Evolutionary conservation across 2,113 vertebrate species (phyloP).

Genomic region (Channa argus): DNA sequence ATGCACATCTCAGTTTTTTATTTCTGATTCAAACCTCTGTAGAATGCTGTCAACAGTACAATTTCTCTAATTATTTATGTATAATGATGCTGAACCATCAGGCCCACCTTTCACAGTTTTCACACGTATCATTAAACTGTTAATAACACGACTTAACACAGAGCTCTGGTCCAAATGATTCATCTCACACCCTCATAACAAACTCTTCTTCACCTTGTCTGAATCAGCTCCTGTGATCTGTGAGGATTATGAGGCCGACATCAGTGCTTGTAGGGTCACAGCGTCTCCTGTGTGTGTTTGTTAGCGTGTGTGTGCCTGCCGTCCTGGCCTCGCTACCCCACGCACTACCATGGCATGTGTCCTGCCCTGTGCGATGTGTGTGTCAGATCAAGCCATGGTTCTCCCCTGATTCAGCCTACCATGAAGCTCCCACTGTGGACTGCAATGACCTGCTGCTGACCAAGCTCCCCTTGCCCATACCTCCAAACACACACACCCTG

Average conservation of each 20-base stretch:
- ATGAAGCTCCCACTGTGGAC: constrained; percentile 92
- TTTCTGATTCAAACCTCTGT: constrained; percentile 7
- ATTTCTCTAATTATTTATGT: constrained; percentile 1
- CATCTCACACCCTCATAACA: constrained; percentile 30
- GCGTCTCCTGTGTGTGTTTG: constrained; percentile 81
- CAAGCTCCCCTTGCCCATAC: constrained; percentile 83
- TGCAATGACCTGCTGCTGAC: constrained; percentile 91
- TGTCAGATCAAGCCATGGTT: constrained; percentile 97
- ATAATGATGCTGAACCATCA: constrained; percentile 21
- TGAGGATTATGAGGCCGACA: constrained; percentile 74
- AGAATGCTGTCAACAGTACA: neutral
- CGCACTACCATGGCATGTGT: constrained; percentile 89
- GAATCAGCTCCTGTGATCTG: constrained; percentile 46
- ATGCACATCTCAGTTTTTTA: constrained; percentile 12
- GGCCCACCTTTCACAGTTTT: constrained; percentile 17
- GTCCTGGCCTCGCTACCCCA: constrained; percentile 80
- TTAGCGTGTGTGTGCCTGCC: constrained; percentile 63
- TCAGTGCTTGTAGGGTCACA: constrained; percentile 74
- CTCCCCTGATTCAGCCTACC: constrained; percentile 89
- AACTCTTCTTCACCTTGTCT: constrained; percentile 43
- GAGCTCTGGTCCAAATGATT: constrained; percentile 51
- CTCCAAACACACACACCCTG: constrained; percentile 88
- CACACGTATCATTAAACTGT: constrained; percentile 30
- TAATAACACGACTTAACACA: neutral
- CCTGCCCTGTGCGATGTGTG: constrained; percentile 86